Evolutionary conservation across 2,888 invertebrate genomes (phyloP), one percentile per base, ranked within the genome.

Genomic region (Cinara cedri): DNA sequence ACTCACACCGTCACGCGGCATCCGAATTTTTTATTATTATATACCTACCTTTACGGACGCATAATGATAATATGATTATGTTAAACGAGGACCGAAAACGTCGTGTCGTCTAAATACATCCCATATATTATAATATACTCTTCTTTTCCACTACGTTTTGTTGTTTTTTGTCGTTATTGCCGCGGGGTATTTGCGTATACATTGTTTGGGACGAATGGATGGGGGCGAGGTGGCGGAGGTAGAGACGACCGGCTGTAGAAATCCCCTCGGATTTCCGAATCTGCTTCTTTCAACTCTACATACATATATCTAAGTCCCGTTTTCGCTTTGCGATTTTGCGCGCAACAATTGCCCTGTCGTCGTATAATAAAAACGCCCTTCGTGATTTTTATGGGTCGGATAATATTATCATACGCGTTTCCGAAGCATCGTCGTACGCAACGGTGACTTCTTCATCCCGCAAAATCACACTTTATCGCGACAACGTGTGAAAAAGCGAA

Each of bases 311-410:
- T n/a, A n/a, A n/a, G n/a, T n/a, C n/a, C n/a, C 34, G 34, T 34
- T 34, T n/a, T n/a, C 3, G 34, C 34, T 34, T 16, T 14, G 34
- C 13, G 13, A 68, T 51, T 70, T 51, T 54, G 34, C 54, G 34
- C 34, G n/a, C 34, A 51, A 49, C 66, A 66, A 68, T 68, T 26
- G 51, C 13, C 26, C 26, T 19, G 13, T 9, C 9, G 8, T 4
- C 34, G 34, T 51, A 68, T 68, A 51, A 51, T 51, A 49, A 11
- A 51, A 68, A 68, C 34, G 3, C 26, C 68, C 13, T 51, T 26
- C 51, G 49, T 49, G 34, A 4, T 6, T 34, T 19, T 24, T 11
- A 49, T 14, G 24, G 24, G 65, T 19, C 65, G 19, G 65, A 13
- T 13, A 46, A 21, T 44, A 11, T 44, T 44, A 44, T 44, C 42